Conservation (phyloP, 2,797 vertebrate genomes). For the Tapirus indicus region DNA sequence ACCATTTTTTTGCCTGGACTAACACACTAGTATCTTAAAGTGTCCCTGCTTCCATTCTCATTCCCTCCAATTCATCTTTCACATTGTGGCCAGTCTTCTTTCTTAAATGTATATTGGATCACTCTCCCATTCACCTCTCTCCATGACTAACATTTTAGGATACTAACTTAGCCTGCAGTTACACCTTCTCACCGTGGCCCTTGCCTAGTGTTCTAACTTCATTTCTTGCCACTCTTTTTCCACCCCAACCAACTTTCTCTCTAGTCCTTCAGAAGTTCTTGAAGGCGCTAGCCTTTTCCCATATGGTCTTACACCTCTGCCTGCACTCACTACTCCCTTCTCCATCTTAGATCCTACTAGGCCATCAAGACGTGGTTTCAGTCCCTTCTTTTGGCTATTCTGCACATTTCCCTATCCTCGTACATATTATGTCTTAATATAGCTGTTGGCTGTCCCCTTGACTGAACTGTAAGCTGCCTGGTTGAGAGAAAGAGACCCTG, state of each 20-base stretch:
- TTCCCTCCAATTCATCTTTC: neutral
- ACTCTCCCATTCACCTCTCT: neutral
- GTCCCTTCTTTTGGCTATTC: neutral
- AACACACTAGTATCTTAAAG: neutral
- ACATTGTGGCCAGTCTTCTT: neutral
- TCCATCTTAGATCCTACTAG: neutral
- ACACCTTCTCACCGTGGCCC: neutral
- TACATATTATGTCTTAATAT: neutral
- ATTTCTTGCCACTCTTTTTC: neutral
- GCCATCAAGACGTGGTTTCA: neutral
- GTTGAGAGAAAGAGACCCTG: neutral
- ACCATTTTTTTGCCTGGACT: neutral
- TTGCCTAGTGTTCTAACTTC: neutral
- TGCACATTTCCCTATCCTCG: neutral
- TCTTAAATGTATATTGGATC: neutral
- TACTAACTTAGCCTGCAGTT: neutral
- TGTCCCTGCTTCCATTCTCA: neutral
- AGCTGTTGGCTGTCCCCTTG: neutral
- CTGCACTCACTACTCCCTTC: neutral
- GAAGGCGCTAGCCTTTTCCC: neutral
- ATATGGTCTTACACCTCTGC: rapidly evolving
- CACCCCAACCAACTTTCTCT: neutral
- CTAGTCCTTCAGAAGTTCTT: too few species aligned
- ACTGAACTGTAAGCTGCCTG: neutral
- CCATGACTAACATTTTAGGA: neutral